phyloP scores from a whole-genome alignment of 2,888 invertebrate genomes.

The Hirtodrosophila histrioides region DNA sequence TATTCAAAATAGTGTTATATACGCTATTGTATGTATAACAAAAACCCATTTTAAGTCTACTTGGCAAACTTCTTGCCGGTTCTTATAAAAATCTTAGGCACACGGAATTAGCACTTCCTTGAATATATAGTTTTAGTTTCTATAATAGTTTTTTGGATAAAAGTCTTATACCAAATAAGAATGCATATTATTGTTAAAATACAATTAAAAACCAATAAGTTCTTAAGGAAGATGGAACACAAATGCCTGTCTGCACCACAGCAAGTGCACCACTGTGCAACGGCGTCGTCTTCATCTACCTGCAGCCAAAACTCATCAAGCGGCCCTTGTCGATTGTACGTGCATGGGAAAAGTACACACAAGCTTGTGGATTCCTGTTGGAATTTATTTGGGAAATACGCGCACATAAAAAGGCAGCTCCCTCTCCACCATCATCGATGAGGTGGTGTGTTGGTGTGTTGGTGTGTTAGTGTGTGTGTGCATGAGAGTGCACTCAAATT shows the following conservation, averaged over 20 bases:
- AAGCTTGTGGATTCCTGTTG: slow-evolving; percentile 82
- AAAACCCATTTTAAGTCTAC: no score
- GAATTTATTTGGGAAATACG: slow-evolving; percentile 83
- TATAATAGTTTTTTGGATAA: no score
- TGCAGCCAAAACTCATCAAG: slow-evolving; percentile 77
- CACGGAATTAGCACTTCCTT: no score
- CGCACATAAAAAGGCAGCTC: slow-evolving; percentile 67
- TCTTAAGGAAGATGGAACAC: not conserved
- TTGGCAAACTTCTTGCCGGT: no score
- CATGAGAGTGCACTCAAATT: slow-evolving; percentile 80
- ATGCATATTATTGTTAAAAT: not conserved
- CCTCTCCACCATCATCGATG: slow-evolving; percentile 52
- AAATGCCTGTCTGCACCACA: not conserved
- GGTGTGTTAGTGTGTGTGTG: slow-evolving; percentile 40
- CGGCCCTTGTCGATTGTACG: slow-evolving; percentile 80
- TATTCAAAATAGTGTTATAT: not conserved
- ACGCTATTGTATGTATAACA: no score
- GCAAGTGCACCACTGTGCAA: slow-evolving; percentile 55
- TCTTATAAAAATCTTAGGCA: no score
- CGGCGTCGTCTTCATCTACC: slow-evolving; percentile 67
- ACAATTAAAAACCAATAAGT: slow-evolving; percentile 36
- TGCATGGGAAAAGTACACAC: slow-evolving; percentile 83
- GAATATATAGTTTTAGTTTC: no score
- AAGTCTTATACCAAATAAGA: not conserved
- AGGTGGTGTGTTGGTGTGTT: slow-evolving; percentile 5